Conservation (phyloP, 2,113 vertebrate species). For the Epinephelus moara region DNA sequence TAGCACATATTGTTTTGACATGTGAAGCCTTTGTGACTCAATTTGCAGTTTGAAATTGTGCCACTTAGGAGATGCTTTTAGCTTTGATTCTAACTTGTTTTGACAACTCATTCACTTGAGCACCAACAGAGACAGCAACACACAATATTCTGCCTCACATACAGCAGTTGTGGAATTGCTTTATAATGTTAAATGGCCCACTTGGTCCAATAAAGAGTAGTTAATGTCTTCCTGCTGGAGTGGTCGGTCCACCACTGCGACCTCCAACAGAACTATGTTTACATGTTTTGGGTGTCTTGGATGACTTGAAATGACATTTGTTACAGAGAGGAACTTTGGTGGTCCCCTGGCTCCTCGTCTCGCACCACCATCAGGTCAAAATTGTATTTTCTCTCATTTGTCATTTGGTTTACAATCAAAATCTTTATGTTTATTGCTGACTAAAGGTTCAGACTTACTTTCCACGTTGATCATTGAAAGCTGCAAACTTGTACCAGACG, state of each 20-base stretch:
- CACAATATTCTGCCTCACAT: background rate
- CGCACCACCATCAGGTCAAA: too few relatives aligned
- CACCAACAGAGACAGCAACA: background rate
- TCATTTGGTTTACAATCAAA: too few relatives aligned
- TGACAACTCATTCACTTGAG: background rate
- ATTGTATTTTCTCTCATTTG: too few relatives aligned
- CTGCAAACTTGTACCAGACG: too few relatives aligned
- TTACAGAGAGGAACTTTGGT: background rate
- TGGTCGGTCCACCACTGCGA: background rate
- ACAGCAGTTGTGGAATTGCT: background rate
- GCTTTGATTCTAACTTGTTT: constrained; percentile 22
- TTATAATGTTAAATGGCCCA: background rate
- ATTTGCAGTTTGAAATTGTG: constrained; percentile 14
- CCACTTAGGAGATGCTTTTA: constrained; percentile 20
- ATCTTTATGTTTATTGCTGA: background rate
- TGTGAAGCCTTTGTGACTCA: constrained; percentile 1
- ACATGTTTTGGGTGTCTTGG: background rate
- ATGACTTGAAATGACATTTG: background rate
- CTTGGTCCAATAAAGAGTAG: background rate
- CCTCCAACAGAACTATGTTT: background rate
- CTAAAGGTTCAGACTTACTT: background rate
- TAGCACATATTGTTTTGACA: constrained; percentile 29
- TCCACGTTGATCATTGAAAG: too few relatives aligned
- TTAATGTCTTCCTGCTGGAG: too few relatives aligned
- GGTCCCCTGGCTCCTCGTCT: background rate